phyloP scores from a whole-genome alignment of 1,140 invertebrate species.

The Bombyx mori region DNA sequence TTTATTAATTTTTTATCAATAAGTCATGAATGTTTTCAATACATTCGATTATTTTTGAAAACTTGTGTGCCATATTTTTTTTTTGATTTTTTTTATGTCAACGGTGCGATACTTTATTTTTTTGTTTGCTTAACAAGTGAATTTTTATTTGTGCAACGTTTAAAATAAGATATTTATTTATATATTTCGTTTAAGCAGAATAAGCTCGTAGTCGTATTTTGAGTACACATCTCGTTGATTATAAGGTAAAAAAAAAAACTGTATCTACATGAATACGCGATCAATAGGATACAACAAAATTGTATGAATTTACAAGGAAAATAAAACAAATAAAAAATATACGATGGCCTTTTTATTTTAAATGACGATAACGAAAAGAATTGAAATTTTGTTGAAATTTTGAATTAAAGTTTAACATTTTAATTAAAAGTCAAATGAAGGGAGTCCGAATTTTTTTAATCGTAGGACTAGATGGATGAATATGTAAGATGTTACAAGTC shows the following conservation, averaged over 20 bases:
- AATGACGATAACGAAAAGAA: neutral
- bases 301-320: slow-evolving; percentile 68
- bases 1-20: no score
- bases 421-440: neutral
- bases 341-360: slow-evolving; percentile 19
- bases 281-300: slow-evolving; percentile 51
- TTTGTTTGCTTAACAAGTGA: no score
- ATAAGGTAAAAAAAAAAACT: slow-evolving; percentile 34
- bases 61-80: no score
- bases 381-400: neutral
- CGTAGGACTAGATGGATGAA: neutral
- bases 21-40: no score
- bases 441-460: neutral
- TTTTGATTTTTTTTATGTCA: no score
- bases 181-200: no score
- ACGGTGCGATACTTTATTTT: no score
- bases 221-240: slow-evolving; percentile 17
- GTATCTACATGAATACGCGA: slow-evolving; percentile 48
- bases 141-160: no score
- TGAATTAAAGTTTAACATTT: neutral
- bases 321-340: slow-evolving; percentile 45
- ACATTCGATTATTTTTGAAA: no score
- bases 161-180: no score
- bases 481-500: neutral
- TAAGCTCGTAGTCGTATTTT: no score